Evolutionary conservation across 2,888 invertebrate species (phyloP).

Genomic region (Hirtodrosophila confusa): DNA sequence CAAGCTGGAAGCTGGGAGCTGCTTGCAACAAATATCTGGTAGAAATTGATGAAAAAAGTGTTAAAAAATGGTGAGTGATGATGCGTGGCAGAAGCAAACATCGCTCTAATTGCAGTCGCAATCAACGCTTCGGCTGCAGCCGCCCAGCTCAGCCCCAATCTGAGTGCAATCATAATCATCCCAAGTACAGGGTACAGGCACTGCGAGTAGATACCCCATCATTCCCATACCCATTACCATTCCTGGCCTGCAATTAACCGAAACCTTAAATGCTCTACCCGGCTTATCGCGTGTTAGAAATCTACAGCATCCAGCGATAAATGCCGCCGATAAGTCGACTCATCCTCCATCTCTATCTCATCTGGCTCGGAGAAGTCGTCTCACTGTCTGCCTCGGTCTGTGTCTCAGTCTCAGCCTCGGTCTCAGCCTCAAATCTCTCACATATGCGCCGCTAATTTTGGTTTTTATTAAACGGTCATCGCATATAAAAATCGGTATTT

Average conservation of each 20-base stretch:
- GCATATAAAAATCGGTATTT: constrained; percentile 68
- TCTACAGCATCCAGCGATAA: constrained; percentile 47
- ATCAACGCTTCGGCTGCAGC: constrained; percentile 52
- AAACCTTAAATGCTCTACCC: neutral
- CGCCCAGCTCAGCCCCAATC: constrained; percentile 11
- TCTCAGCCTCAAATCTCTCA: constrained; percentile 14
- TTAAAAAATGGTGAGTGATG: constrained; percentile 78
- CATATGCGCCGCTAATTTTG: constrained; percentile 76
- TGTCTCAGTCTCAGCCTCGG: constrained; percentile 1
- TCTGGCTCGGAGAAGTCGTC: constrained; percentile 48
- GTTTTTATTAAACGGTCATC: constrained; percentile 72
- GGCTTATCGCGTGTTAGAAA: constrained; percentile 64
- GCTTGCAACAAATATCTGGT: constrained; percentile 38
- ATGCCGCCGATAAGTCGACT: constrained; percentile 57
- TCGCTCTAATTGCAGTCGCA: constrained; percentile 74
- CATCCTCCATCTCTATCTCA: constrained; percentile 29
- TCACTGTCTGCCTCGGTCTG: constrained; percentile 58
- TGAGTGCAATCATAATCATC: constrained; percentile 52
- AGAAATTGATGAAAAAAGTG: constrained; percentile 54
- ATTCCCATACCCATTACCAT: constrained; percentile 35
- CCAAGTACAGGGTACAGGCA: constrained; percentile 35
- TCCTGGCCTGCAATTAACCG: constrained; percentile 62
- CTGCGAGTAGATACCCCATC: neutral
- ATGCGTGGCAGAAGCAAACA: constrained; percentile 53
- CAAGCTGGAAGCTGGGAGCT: constrained; percentile 14